Evolutionary conservation across 1,140 invertebrate species (phyloP), one percentile per base, ranked within the genome.

Genomic region (Acromyrmex heyeri): DNA sequence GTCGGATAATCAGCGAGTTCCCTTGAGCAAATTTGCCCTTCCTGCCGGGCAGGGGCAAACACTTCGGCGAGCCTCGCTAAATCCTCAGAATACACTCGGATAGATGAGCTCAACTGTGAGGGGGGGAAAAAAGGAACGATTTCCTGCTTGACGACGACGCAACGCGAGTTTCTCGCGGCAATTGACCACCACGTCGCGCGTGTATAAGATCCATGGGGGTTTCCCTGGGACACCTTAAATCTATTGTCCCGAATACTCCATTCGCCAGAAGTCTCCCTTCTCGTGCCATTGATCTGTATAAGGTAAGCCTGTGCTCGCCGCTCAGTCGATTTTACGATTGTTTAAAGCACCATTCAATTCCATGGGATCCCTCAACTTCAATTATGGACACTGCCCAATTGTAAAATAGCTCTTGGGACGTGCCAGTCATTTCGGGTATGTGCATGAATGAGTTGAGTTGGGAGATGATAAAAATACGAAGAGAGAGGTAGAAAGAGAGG

Each of bases 311-410:
- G 14, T 27, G 12, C 18, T 50, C 48, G 1, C 6, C 12, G 30
- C 14, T 53, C 12, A 10, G 12, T 21, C 72, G 44, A 67, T 30
- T 87, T 92, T 88, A 90, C 82, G 87, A 92, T 50, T 85, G 72
- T 92, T 93, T 89, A 90, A 81, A 48, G 59, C 69, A 27, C 59
- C 86, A 61, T 44, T 85, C 72, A 83, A 91, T 72, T 83, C 55
- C 65, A 76, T 77, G 34, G 38, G 62, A 78, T 72, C 86, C 82
- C 76, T 30, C 77, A 34, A 34, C 86, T 91, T 92, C 89, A 91
- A 93, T 93, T 92, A 93, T 87, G 89, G 78, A 89, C 85, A 87
- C 91, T 91, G 87, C 90, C 88, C 92, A 93, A 93, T 93, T 89
- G 92, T 89, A 92, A 92, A 93, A 92, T 89, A 90, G 90, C 89